phyloP scores from a whole-genome alignment of 2,113 vertebrate species.

The Hyperoodon ampullatus region DNA sequence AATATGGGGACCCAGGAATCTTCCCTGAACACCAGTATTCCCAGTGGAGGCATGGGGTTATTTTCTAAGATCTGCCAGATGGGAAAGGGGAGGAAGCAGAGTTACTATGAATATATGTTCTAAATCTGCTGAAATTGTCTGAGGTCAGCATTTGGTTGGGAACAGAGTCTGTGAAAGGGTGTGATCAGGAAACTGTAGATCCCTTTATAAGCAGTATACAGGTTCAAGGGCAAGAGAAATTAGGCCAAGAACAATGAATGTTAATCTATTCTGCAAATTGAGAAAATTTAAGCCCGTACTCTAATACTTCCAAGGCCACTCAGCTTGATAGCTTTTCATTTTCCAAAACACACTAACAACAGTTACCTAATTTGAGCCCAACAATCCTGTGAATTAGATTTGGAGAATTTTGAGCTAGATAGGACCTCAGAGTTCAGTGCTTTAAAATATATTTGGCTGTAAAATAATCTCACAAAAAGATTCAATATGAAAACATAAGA shows the following conservation, averaged over 20 bases:
- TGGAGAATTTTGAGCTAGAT: neutral
- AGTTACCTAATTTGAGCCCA: constrained; percentile 11
- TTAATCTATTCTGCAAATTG: neutral
- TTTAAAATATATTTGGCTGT: neutral
- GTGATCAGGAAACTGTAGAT: neutral
- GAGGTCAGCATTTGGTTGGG: neutral
- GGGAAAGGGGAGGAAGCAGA: neutral
- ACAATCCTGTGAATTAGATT: neutral
- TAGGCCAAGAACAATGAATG: neutral
- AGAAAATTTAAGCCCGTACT: neutral
- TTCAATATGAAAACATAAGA: neutral
- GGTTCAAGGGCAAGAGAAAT: neutral
- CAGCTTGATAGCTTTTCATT: constrained; percentile 14
- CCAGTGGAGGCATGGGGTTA: neutral
- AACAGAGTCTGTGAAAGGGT: neutral
- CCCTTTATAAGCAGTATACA: neutral
- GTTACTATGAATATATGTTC: neutral
- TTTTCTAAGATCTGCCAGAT: neutral
- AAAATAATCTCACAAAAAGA: neutral
- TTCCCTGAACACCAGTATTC: neutral
- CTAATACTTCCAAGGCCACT: neutral
- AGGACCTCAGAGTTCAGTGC: neutral
- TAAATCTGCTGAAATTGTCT: neutral
- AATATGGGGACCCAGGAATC: neutral
- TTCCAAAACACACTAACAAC: neutral